Evolutionary conservation across 2,888 invertebrate genomes (phyloP).

Genomic region (Teleiodes luculella): DNA sequence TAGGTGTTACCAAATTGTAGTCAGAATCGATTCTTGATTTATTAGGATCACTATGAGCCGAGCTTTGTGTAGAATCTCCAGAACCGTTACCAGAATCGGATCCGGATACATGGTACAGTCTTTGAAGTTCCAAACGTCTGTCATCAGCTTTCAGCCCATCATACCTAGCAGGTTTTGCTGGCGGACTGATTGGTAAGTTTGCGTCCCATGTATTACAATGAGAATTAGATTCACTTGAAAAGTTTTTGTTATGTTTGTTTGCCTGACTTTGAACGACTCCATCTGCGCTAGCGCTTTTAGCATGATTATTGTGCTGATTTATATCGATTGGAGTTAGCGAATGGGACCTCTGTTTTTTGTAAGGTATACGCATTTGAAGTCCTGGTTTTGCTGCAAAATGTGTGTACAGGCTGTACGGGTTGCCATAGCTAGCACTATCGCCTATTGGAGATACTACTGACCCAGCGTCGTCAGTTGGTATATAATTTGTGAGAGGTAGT

Average conservation of each 20-base stretch:
- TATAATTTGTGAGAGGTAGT: constrained; percentile 86
- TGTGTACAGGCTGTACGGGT: constrained; percentile 69
- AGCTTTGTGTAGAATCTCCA: constrained; percentile 88
- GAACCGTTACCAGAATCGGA: constrained; percentile 94
- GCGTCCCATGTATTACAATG: constrained; percentile 71
- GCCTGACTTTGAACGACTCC: constrained; percentile 80
- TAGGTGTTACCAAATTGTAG: constrained; percentile 81
- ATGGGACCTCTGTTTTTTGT: constrained; percentile 84
- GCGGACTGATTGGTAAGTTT: constrained; percentile 79
- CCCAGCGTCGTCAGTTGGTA: constrained; percentile 58
- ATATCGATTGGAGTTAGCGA: constrained; percentile 83
- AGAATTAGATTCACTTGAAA: constrained; percentile 72
- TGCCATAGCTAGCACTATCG: constrained; percentile 56
- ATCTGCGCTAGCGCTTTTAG: constrained; percentile 84
- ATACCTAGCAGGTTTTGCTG: constrained; percentile 75
- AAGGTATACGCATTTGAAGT: constrained; percentile 58
- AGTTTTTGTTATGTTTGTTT: constrained; percentile 58
- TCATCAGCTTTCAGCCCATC: constrained; percentile 79
- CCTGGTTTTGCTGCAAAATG: constrained; percentile 68
- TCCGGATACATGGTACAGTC: constrained; percentile 87
- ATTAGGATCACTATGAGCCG: constrained; percentile 82
- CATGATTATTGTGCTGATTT: constrained; percentile 67
- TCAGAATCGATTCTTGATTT: constrained; percentile 77
- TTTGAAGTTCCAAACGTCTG: constrained; percentile 81
- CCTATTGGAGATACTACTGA: constrained; percentile 52